phyloP scores from a whole-genome alignment of 2,888 invertebrate species.

The Julus scanicus region DNA sequence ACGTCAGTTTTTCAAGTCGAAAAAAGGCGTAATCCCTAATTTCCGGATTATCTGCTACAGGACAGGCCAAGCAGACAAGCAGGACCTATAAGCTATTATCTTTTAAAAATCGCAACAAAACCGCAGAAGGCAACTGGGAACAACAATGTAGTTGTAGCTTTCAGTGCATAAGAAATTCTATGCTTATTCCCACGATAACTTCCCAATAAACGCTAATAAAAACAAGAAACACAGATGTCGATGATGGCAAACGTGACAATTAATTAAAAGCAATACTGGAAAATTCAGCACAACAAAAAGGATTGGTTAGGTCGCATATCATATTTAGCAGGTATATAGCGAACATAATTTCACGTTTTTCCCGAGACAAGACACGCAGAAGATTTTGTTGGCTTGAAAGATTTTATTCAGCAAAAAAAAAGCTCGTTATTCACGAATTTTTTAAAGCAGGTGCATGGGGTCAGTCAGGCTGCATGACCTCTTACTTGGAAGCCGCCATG shows the following conservation, averaged over 20 bases:
- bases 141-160: neutral
- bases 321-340: neutral
- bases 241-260: conserved; percentile 45
- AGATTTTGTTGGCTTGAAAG: neutral
- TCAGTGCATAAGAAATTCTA: neutral
- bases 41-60: neutral
- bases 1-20: neutral
- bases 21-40: neutral
- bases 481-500: conserved; percentile 14
- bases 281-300: neutral
- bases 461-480: conserved; percentile 31
- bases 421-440: conserved; percentile 31
- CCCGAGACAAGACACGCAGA: conserved; percentile 1
- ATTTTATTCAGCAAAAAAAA: neutral
- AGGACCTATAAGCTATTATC: neutral
- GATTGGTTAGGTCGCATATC: neutral
- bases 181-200: neutral
- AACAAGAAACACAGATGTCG: neutral
- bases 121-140: neutral
- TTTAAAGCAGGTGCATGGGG: conserved; percentile 6
- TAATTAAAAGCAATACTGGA: conserved; percentile 1
- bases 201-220: neutral
- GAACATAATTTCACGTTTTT: neutral
- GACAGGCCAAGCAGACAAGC: neutral
- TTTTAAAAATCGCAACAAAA: neutral